phyloP scores from a whole-genome alignment of 64 coral and sea anemone species.

The Porites australiensis region DNA sequence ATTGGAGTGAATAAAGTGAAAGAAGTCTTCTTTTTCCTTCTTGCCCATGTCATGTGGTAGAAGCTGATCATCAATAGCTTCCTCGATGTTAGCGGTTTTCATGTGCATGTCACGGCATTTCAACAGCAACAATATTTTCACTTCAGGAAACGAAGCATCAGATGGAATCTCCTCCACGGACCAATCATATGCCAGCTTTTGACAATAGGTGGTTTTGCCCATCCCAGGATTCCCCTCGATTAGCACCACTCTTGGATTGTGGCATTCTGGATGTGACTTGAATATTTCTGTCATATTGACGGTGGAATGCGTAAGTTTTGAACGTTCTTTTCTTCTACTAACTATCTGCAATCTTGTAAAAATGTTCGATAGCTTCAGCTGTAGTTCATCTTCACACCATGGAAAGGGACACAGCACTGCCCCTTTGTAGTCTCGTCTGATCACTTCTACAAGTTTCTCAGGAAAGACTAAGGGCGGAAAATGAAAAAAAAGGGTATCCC shows the following conservation, averaged over 20 bases:
- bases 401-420: neutral
- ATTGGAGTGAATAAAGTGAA: constrained; percentile 27
- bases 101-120: constrained; percentile 59
- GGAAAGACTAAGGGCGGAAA: neutral
- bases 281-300: constrained; percentile 35
- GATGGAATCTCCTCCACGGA: constrained; percentile 19
- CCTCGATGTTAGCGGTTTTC: neutral
- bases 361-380: neutral
- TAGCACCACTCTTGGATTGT: constrained; percentile 46
- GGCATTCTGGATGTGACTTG: constrained; percentile 25
- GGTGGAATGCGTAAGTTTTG: neutral
- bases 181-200: constrained; percentile 66
- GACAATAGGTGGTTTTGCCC: constrained; percentile 44
- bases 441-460: neutral
- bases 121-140: constrained; percentile 23
- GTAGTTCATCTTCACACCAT: constrained; percentile 12
- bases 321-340: constrained; percentile 16
- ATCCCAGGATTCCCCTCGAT: constrained; percentile 31
- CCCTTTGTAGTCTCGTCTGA: neutral
- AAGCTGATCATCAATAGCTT: constrained; percentile 39
- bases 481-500: too few relatives aligned
- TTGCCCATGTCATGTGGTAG: constrained; percentile 8
- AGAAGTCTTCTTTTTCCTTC: neutral
- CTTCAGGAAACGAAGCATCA: constrained; percentile 22
- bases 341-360: constrained; percentile 32